phyloP scores from a whole-genome alignment of 2,888 invertebrate genomes.

The Prostheceraeus crozeri region DNA sequence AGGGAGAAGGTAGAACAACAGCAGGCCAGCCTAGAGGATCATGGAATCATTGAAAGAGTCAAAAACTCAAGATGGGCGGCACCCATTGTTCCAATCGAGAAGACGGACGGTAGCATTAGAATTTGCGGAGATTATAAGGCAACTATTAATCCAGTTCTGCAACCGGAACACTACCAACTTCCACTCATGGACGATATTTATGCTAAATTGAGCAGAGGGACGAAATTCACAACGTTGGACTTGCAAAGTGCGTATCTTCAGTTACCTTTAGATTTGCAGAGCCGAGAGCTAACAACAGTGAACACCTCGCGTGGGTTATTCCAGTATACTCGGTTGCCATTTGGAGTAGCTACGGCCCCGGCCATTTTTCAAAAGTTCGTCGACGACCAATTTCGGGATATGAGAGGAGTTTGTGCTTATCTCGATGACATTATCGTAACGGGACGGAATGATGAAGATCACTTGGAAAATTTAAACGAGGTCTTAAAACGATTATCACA shows the following conservation, averaged over 20 bases:
- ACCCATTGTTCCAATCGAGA: constrained; percentile 12
- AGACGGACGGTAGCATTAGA: constrained; percentile 7
- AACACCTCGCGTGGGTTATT: constrained; percentile 10
- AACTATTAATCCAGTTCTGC: constrained; percentile 12
- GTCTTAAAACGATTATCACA: background rate
- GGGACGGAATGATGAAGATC: constrained; percentile 31
- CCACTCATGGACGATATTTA: constrained; percentile 17
- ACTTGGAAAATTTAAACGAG: constrained; percentile 24
- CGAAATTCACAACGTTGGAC: constrained; percentile 2
- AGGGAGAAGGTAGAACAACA: constrained; percentile 2
- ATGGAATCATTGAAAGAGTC: background rate
- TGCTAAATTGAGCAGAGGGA: constrained; percentile 13
- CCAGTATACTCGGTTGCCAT: background rate
- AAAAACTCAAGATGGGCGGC: background rate
- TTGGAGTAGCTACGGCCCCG: constrained; percentile 8
- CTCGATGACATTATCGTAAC: constrained; percentile 32
- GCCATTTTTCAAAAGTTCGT: constrained; percentile 15
- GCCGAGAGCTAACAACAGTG: constrained; percentile 5
- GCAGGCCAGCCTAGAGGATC: background rate
- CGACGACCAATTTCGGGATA: constrained; percentile 7
- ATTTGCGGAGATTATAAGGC: constrained; percentile 1
- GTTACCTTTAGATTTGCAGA: background rate
- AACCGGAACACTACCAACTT: constrained; percentile 4
- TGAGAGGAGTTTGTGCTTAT: constrained; percentile 27
- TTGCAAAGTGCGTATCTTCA: constrained; percentile 13